These are phyloP conservation scores for Lasioglossum albipes DNA, from an alignment of 1,140 invertebrate species.

Conservation along the genomic window DNA sequence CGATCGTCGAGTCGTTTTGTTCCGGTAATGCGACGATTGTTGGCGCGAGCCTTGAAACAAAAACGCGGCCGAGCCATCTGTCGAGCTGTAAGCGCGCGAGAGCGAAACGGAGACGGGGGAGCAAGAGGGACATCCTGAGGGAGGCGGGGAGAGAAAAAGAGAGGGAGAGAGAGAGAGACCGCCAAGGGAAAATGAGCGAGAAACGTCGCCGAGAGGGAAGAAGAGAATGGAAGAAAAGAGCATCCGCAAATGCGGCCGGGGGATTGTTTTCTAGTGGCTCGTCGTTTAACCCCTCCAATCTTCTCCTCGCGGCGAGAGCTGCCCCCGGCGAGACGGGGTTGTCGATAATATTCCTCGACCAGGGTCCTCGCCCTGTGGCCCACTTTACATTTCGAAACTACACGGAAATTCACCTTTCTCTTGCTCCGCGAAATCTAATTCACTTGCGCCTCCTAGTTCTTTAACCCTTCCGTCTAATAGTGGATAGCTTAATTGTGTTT, in stretches of 20 bases:
- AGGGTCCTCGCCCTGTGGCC: conserved; percentile 42
- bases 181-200: conserved; percentile 41
- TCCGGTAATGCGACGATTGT: conserved; percentile 78
- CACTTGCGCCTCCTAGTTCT: too few species aligned
- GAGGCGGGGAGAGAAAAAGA: too few species aligned
- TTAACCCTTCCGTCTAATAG: too few species aligned
- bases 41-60: conserved; percentile 77
- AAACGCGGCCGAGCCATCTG: conserved; percentile 77
- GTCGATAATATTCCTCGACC: conserved; percentile 56
- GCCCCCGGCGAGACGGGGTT: conserved; percentile 22
- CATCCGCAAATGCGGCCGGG: conserved; percentile 68
- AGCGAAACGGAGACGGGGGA: too few species aligned
- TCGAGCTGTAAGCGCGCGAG: conserved; percentile 50
- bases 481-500: too few species aligned
- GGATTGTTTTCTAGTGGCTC: conserved; percentile 78
- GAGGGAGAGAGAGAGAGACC: not conserved
- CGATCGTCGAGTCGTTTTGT: conserved; percentile 77
- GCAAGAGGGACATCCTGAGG: too few species aligned
- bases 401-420: too few species aligned
- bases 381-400: not conserved
- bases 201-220: conserved; percentile 45
- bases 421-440: too few species aligned
- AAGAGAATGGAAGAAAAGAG: conserved; percentile 69
- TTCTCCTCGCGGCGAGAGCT: conserved; percentile 51
- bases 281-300: conserved; percentile 77